Evolutionary conservation across 2,113 vertebrate species (phyloP), one percentile per base, ranked within the genome.

Genomic region (Chitala chitala): DNA sequence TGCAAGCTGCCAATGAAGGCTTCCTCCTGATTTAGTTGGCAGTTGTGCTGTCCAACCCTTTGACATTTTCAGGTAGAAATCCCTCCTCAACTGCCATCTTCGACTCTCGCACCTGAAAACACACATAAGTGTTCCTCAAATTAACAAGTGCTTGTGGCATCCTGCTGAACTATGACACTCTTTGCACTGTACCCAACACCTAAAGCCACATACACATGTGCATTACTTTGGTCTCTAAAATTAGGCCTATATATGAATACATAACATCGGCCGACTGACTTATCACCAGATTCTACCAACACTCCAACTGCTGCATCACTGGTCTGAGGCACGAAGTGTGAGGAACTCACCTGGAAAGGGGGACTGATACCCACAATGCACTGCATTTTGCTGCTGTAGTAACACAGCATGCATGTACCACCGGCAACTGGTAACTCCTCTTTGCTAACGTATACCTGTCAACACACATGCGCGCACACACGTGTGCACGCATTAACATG

Each of bases 401-500:
- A 99, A 76, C 94, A 93, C 51, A 99, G 92, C 33, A 98, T 78
- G 84, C 92, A 99, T 71, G 94, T 87, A 65, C 91, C 94, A 70
- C 94, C 93, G 0, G 0, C 72, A 42, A 86, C 83, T 0, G 94
- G 94, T 72, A 99, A 90, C 69, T 92, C 87, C 33, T 91, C 91
- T 81, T 93, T 91, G 76, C 87, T 87, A 1, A 99, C 87, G 74
- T 94, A 98, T 20, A 98, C 92, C 96, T 99, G 81, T 36, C 77
- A 46, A 71, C 61, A 64, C 26, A 54, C 44, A 53, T n/a, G n/a
- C n/a, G n/a, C n/a, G n/a, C n/a, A n/a, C n/a, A n/a, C n/a, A n/a
- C n/a, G n/a, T n/a, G n/a, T n/a, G n/a, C n/a, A n/a, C n/a, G n/a
- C n/a, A n/a, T n/a, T n/a, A n/a, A n/a, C n/a, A n/a, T n/a, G n/a